These are phyloP conservation scores for Clytia hemisphaerica DNA, from an alignment of 30 jellyfish, hydroid and myxozoan species.

Conservation along the genomic window DNA sequence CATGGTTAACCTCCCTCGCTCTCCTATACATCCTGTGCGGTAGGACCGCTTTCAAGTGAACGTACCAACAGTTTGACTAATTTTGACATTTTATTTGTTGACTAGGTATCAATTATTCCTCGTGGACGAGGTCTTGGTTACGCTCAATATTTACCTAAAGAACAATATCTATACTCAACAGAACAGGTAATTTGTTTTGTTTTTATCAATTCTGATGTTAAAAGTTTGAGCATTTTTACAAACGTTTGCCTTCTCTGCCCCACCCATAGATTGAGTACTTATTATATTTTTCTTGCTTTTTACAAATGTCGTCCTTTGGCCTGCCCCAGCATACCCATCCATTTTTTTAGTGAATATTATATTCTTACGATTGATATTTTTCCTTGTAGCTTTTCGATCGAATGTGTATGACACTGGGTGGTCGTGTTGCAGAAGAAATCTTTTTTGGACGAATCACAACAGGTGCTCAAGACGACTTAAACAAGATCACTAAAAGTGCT, in stretches of 20 bases:
- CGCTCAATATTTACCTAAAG: conserved; percentile 93
- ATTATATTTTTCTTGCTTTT: neutral
- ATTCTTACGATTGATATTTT: neutral
- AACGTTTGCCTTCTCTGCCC: neutral
- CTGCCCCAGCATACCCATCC: neutral
- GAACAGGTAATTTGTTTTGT: conserved; percentile 60
- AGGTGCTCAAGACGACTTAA: conserved; percentile 98
- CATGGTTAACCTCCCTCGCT: too few relatives aligned
- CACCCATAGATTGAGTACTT: too few relatives aligned
- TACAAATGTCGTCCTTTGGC: neutral
- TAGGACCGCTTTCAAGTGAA: too few relatives aligned
- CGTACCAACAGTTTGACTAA: too few relatives aligned
- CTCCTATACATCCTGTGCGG: too few relatives aligned
- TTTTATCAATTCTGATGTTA: neutral
- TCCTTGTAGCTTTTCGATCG: conserved; percentile 83
- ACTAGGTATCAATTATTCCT: conserved; percentile 95
- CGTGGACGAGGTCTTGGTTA: conserved; percentile 98
- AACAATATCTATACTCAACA: conserved; percentile 81
- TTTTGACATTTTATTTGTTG: neutral
- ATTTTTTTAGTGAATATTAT: neutral
- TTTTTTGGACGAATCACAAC: conserved; percentile 94
- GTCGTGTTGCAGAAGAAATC: conserved; percentile 96
- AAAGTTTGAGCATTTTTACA: neutral
- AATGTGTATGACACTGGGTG: conserved; percentile 99
- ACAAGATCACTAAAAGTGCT: conserved; percentile 91